phyloP scores from a whole-genome alignment of 2,113 vertebrate species.

The Malurus melanocephalus region DNA sequence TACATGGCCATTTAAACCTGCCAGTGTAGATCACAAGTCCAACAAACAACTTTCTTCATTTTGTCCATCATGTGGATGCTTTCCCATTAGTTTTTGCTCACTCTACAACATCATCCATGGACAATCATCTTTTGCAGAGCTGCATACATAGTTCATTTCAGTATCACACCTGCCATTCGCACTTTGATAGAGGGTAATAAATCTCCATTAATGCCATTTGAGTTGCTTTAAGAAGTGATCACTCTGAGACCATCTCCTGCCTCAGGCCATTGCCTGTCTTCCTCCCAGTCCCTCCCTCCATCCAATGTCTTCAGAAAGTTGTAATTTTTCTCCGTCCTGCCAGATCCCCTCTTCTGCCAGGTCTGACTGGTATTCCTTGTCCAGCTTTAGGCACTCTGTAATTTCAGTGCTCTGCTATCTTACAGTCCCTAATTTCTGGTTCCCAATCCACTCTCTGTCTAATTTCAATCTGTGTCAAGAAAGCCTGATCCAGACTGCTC shows the following conservation, averaged over 20 bases:
- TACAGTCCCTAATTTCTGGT: not conserved
- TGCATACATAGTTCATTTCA: accelerated
- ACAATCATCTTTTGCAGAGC: not conserved
- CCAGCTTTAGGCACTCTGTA: not conserved
- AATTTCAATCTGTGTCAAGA: not conserved
- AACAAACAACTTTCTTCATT: not conserved
- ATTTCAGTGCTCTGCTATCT: not conserved
- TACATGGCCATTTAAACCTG: not conserved
- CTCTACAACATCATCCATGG: not conserved
- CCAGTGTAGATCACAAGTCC: not conserved
- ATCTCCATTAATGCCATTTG: not conserved
- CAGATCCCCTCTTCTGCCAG: not conserved
- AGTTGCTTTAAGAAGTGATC: not conserved
- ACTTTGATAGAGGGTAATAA: not conserved
- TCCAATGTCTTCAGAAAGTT: not conserved
- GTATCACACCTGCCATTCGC: not conserved
- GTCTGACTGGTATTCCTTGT: not conserved
- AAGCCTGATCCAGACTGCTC: not conserved
- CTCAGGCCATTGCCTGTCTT: not conserved
- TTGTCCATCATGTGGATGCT: accelerated
- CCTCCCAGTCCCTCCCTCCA: accelerated
- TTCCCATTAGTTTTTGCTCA: not conserved
- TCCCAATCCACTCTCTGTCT: not conserved
- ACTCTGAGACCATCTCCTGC: not conserved
- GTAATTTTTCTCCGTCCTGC: not conserved